Percentiles rank a stretch among this genome's conserved stretches.
These are phyloP conservation scores for Melipona beecheii DNA, from an alignment of 2,888 invertebrate genomes.

Conservation along the genomic window DNA sequence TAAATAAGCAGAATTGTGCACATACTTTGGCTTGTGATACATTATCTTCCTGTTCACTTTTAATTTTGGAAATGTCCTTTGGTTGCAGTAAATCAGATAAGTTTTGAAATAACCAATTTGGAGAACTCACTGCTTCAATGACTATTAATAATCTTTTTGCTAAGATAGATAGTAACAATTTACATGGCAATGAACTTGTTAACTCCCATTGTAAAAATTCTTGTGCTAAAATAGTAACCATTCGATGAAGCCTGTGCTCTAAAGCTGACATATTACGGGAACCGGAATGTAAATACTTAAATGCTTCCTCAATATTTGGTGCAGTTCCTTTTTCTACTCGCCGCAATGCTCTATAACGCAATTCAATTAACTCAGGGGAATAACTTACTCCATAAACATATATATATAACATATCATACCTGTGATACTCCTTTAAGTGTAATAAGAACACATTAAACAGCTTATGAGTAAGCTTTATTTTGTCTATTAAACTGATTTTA, in stretches of 20 bases:
- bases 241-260: slow-evolving; percentile 87
- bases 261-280: slow-evolving; percentile 81
- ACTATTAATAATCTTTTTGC: slow-evolving; percentile 86
- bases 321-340: slow-evolving; percentile 77
- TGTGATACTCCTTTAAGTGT: slow-evolving; percentile 88
- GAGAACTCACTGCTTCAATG: slow-evolving; percentile 74
- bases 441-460: slow-evolving; percentile 86
- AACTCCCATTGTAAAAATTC: slow-evolving; percentile 89
- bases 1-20: slow-evolving; percentile 1
- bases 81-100: slow-evolving; percentile 68
- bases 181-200: slow-evolving; percentile 88
- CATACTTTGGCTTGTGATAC: slow-evolving; percentile 39
- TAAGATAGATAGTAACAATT: slow-evolving; percentile 87
- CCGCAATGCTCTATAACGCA: slow-evolving; percentile 71
- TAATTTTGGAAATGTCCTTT: slow-evolving; percentile 14
- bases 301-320: slow-evolving; percentile 77
- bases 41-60: slow-evolving; percentile 39
- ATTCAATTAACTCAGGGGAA: not conserved
- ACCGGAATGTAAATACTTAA: slow-evolving; percentile 79
- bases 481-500: slow-evolving; percentile 82
- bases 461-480: slow-evolving; percentile 83
- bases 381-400: not conserved
- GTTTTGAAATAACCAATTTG: slow-evolving; percentile 74
- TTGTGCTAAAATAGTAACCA: slow-evolving; percentile 86
- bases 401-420: slow-evolving; percentile 69